phyloP scores from a whole-genome alignment of 2,797 vertebrate genomes.

The Streptopelia turtur region DNA sequence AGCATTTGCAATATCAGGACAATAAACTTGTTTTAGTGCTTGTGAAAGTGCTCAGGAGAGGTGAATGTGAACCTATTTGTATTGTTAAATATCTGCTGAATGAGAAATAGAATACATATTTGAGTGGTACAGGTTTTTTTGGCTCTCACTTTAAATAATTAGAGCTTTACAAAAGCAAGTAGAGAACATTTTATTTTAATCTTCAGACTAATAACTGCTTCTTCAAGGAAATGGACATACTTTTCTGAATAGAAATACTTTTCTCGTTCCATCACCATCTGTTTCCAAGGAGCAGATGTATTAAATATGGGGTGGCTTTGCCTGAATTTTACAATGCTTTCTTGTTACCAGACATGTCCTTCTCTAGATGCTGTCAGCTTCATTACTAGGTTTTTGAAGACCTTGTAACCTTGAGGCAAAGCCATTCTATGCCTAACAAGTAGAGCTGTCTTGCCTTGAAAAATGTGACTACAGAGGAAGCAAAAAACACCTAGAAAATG shows the following conservation, averaged over 20 bases:
- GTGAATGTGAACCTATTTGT: background rate
- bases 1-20: background rate
- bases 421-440: background rate
- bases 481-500: background rate
- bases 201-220: background rate
- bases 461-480: background rate
- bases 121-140: background rate
- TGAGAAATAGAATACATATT: background rate
- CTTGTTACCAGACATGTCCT: background rate
- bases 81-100: background rate
- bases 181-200: conserved; percentile 5
- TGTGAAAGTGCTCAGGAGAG: background rate
- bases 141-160: background rate
- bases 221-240: background rate
- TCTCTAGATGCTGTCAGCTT: background rate
- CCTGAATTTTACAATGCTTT: background rate
- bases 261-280: background rate
- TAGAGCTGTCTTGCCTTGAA: background rate
- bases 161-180: background rate
- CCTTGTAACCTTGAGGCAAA: background rate
- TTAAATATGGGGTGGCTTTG: background rate
- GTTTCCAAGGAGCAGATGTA: background rate
- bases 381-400: background rate
- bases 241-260: background rate
- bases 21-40: background rate